Evolutionary conservation across 1,140 invertebrate genomes (phyloP).

Genomic region (Neuroterus valhalla): DNA sequence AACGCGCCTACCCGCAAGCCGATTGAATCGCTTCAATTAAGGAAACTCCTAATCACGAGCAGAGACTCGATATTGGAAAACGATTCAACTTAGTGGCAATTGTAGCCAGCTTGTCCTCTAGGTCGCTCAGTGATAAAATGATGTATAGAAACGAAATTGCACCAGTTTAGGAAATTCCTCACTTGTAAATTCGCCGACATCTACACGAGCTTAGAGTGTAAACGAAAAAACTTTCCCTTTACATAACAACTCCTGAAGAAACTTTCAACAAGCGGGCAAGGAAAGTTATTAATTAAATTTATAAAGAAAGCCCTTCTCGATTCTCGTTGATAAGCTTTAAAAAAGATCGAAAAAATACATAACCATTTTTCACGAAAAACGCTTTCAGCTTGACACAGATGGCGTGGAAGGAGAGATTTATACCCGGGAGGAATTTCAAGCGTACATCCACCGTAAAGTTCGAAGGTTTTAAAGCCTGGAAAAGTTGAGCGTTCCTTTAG

Average conservation of each 20-base stretch:
- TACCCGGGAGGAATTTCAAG: conserved; percentile 11
- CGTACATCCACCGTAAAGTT: conserved; percentile 12
- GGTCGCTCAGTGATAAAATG: conserved; percentile 12
- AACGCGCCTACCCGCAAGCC: conserved; percentile 49
- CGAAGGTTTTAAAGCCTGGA: conserved; percentile 12
- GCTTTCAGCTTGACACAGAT: conserved; percentile 10
- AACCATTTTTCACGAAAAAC: conserved; percentile 19
- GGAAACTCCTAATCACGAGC: conserved; percentile 68
- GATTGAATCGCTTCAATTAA: conserved; percentile 67
- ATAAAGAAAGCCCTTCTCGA: background rate
- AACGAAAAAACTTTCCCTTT: background rate
- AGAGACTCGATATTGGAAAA: conserved; percentile 64
- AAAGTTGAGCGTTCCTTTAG: conserved; percentile 22
- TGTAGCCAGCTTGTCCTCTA: conserved; percentile 14
- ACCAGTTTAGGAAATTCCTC: conserved; percentile 17
- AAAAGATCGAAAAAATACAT: conserved; percentile 16
- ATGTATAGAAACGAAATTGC: conserved; percentile 29
- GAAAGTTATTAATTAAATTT: conserved; percentile 25
- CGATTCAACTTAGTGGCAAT: conserved; percentile 61
- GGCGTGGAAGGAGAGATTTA: background rate
- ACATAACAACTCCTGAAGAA: background rate
- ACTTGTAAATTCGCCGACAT: background rate
- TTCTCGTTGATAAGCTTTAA: background rate
- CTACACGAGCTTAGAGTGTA: background rate
- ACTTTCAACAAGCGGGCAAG: background rate